Base-by-base conservation (phyloP, 2,888 invertebrate genomes). In the Nezara viridula region DNA sequence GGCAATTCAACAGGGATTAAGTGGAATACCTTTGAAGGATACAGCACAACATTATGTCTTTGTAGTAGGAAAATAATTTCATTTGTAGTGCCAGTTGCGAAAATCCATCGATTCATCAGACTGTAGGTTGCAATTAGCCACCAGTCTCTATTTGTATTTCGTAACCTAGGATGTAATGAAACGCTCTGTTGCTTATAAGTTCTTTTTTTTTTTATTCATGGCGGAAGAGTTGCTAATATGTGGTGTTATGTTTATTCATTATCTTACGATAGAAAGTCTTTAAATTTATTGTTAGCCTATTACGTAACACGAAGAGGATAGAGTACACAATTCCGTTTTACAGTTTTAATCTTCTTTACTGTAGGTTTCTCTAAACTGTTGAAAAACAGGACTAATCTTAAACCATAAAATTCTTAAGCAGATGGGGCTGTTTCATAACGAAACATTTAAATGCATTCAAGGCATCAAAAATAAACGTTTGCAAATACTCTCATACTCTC, bases 81-180 rank as follows among this genome's bases (percentile, higher is more conserved):
- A n/a, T n/a, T n/a, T n/a, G 10, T 21, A 16, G 10, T 37, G 21
- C 6, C 19, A 73, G 14, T 9, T 37, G 37, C 32, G 14, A 73
- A 73, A 37, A 37, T 37, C 5, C 32, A 37, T 37, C 66, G 66
- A 73, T 73, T 73, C 66, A 60, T 16, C 14, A 0, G 32, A 4
- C 19, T 19, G 66, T 37, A 5, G 32, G 6, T 32, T 5, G 32
- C 37, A 73, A 60, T 21, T 73, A 73, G 37, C 9, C 10, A 73
- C 37, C 19, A 19, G 9, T 32, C 19, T 32, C 37, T 73, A 73
- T 37, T 73, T 19, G 66, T 21, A 73, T 73, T 73, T 32, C 66
- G 37, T 73, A 73, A 73, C 66, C 6, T 21, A 73, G 19, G 66
- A 73, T 73, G 66, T 73, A 73, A 73, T 73, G 66, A 37, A 73